Conservation (phyloP, 1,140 invertebrate genomes). For the Brachionus paranguensis region DNA sequence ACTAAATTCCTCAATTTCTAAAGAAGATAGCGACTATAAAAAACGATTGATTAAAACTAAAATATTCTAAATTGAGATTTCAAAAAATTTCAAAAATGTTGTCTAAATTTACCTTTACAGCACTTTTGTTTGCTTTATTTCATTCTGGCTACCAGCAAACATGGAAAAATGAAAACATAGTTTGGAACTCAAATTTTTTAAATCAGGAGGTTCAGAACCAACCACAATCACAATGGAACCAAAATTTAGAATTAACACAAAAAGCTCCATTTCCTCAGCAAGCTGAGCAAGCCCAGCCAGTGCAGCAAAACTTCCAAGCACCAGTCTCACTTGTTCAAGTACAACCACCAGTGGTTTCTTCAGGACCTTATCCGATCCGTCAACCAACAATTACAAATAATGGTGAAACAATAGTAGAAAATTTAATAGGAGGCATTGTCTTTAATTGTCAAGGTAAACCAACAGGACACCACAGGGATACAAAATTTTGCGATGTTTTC, state of each 20-base stretch:
- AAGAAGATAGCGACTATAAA: background rate
- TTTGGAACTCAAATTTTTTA: background rate
- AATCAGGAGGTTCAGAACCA: background rate
- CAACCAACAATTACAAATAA: conserved; percentile 10
- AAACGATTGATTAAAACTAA: background rate
- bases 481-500: conserved; percentile 25
- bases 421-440: background rate
- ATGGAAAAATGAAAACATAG: background rate
- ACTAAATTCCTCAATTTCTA: background rate
- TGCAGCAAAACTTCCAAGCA: background rate
- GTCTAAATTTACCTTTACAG: background rate
- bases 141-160: background rate
- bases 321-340: background rate
- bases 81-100: background rate
- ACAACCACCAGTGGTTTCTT: background rate
- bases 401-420: background rate
- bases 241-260: background rate
- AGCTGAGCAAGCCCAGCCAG: background rate
- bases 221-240: background rate
- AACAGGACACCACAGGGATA: background rate
- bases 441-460: background rate
- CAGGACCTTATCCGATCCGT: background rate
- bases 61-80: background rate
- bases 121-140: background rate
- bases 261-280: background rate